Evolutionary conservation across 2,888 invertebrate genomes (phyloP).

Genomic region (Diarsia mendica): DNA sequence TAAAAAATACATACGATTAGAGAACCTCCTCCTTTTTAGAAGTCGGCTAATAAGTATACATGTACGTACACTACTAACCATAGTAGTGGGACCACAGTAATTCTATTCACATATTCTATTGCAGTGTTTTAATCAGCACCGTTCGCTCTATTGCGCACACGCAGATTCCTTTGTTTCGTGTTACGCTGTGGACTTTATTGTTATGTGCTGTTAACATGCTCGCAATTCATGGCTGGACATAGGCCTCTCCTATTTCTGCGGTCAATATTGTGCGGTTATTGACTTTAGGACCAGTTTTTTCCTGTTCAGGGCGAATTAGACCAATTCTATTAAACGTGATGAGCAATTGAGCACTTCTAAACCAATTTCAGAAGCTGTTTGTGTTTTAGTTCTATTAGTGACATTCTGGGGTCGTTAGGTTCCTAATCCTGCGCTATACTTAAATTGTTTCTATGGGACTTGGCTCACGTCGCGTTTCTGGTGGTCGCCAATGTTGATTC

Average conservation of each 20-base stretch:
- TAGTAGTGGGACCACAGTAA: background rate
- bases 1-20: too few relatives aligned
- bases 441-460: too few relatives aligned
- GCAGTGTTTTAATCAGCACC: slow-evolving; percentile 22
- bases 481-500: too few relatives aligned
- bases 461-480: too few relatives aligned
- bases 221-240: slow-evolving; percentile 11
- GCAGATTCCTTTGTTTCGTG: slow-evolving; percentile 51
- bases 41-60: background rate
- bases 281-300: background rate
- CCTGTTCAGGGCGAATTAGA: background rate
- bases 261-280: background rate
- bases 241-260: slow-evolving; percentile 3
- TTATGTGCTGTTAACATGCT: slow-evolving; percentile 26
- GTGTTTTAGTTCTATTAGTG: background rate
- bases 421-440: too few relatives aligned
- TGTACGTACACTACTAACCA: background rate
- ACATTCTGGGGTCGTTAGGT: background rate
- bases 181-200: slow-evolving; percentile 21
- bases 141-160: slow-evolving; percentile 35
- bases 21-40: too few relatives aligned
- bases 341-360: background rate
- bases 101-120: slow-evolving; percentile 32
- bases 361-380: background rate
- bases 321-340: background rate